phyloP scores from a whole-genome alignment of 2,888 invertebrate species.

The Aphrophora alni region DNA sequence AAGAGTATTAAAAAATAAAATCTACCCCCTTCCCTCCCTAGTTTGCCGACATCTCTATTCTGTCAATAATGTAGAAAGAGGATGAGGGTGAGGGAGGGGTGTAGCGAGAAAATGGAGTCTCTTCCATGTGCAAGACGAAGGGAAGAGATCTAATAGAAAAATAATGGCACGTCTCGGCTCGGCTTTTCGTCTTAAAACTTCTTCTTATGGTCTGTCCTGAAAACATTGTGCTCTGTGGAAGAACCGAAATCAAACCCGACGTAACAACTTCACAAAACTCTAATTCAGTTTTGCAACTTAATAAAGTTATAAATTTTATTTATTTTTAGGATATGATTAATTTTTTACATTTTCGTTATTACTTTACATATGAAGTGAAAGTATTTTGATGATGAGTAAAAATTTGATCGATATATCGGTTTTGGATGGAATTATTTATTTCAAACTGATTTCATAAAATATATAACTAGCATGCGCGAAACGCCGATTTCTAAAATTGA shows the following conservation, averaged over 20 bases:
- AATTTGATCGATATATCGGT: too few species aligned
- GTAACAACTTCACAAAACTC: too few species aligned
- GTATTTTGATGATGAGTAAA: too few species aligned
- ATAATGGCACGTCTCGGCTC: conserved; percentile 6
- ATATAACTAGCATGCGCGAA: too few species aligned
- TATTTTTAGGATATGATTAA: too few species aligned
- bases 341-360: background rate
- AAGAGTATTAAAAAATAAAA: background rate
- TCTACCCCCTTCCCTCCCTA: background rate
- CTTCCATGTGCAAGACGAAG: background rate
- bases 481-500: too few species aligned
- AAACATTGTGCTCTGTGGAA: background rate
- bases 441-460: too few species aligned
- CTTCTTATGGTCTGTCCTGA: background rate
- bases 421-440: too few species aligned
- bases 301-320: too few species aligned
- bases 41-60: background rate
- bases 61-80: background rate
- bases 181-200: conserved; percentile 24
- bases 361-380: conserved; percentile 23
- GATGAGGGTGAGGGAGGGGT: background rate
- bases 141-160: conserved; percentile 18
- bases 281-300: too few species aligned
- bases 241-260: too few species aligned
- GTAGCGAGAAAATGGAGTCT: conserved; percentile 17